Conservation (phyloP, 92 coral and sea anemone genomes). For the Bergia sp. region DNA sequence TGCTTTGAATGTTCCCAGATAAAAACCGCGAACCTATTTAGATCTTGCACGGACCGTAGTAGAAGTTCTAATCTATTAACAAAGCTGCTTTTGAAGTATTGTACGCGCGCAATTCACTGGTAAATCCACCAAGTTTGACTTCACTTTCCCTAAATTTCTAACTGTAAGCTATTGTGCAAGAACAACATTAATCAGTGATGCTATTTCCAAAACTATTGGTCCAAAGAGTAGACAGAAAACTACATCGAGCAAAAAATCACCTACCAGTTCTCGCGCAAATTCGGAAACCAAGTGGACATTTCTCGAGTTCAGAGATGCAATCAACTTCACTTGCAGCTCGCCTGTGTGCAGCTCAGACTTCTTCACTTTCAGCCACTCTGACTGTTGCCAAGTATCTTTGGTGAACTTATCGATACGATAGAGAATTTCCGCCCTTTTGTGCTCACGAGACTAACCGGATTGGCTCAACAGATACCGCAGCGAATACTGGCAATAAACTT, state of each 20-base stretch:
- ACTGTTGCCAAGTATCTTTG: slow-evolving; percentile 49
- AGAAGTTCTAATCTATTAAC: not conserved
- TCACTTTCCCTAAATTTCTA: slow-evolving; percentile 9
- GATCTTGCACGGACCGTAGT: not conserved
- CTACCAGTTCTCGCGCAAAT: slow-evolving; percentile 33
- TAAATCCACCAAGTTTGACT: not conserved
- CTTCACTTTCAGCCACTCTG: slow-evolving; percentile 5
- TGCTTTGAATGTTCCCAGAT: slow-evolving; percentile 1
- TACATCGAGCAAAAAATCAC: not conserved
- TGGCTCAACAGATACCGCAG: slow-evolving; percentile 18
- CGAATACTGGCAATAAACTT: slow-evolving; percentile 26
- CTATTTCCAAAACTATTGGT: slow-evolving; percentile 6
- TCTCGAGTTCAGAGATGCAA: not conserved
- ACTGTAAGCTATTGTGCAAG: slow-evolving; percentile 18
- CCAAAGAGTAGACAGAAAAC: not conserved
- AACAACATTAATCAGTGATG: slow-evolving; percentile 22
- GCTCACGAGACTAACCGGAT: slow-evolving; percentile 15
- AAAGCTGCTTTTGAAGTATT: not conserved
- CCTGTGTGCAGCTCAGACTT: not conserved
- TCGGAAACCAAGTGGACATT: slow-evolving; percentile 23
- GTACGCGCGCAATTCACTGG: not conserved
- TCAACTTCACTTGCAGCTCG: not conserved
- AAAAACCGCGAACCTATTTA: not conserved
- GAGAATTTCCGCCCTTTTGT: slow-evolving; percentile 51
- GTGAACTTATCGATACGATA: slow-evolving; percentile 33